phyloP scores from a whole-genome alignment of 2,113 vertebrate genomes.

The Tinamus guttatus region DNA sequence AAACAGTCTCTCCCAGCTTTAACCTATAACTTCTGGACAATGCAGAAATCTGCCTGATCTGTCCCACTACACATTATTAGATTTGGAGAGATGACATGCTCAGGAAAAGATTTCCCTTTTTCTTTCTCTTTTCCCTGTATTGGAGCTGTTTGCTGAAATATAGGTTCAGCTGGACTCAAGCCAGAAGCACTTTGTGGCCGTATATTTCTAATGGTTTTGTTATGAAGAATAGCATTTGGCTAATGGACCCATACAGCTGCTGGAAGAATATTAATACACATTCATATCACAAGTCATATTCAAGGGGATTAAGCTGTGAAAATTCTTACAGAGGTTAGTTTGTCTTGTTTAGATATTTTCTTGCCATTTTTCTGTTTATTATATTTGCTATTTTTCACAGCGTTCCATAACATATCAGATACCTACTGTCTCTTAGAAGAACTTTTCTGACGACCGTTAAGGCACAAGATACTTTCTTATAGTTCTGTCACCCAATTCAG shows the following conservation, averaged over 20 bases:
- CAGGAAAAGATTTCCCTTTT: not conserved
- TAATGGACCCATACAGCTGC: conserved; percentile 58
- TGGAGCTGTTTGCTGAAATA: conserved; percentile 47
- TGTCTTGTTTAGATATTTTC: conserved; percentile 11
- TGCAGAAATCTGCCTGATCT: not conserved
- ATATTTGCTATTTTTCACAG: conserved; percentile 7
- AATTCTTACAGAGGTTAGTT: conserved; percentile 12
- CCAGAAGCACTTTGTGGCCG: conserved; percentile 60
- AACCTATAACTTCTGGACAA: not conserved
- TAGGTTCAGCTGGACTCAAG: not conserved
- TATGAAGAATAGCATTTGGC: conserved; percentile 62
- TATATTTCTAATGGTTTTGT: conserved; percentile 60
- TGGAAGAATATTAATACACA: conserved; percentile 54
- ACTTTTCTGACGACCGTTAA: conserved; percentile 20
- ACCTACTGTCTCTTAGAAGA: not conserved
- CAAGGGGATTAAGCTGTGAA: not conserved
- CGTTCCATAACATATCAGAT: not conserved
- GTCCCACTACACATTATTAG: not conserved
- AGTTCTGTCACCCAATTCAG: conserved; percentile 25
- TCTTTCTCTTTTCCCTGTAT: not conserved
- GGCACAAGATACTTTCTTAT: conserved; percentile 10
- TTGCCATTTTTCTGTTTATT: conserved; percentile 36
- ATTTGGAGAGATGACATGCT: not conserved
- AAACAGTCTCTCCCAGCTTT: not conserved
- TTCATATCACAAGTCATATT: conserved; percentile 24